Evolutionary conservation across 2,888 invertebrate genomes (phyloP), one percentile per base, ranked within the genome.

Genomic region (Caenorhabditis sulstoni): DNA sequence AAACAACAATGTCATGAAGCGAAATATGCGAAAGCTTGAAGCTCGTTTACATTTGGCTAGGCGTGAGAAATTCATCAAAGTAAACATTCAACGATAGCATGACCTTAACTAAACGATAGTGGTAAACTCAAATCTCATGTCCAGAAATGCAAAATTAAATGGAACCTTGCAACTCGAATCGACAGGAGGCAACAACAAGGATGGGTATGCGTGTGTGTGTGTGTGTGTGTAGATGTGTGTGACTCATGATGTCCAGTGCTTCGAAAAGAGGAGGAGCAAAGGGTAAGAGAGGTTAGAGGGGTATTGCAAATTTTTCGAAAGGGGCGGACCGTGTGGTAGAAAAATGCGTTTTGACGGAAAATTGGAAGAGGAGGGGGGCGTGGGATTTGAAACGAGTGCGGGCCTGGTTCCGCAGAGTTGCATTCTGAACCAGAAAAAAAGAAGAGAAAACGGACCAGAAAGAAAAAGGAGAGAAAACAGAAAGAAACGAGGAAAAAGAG

Each of bases 261-360:
- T 64, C 55, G 57, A 62, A n/a, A n/a, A 29, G 29, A 7, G 55
- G 55, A 67, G 62, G 55, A 57, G 71, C 70, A 70, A 70, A 39
- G 68, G 70, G 53, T 61, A 53, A 20, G 53, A 62, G 62, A 64
- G 71, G 62, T 71, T 62, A 64, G 62, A 71, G 47, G 64, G 73
- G 64, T 73, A 73, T 73, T 73, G 73, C 73, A 73, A 57, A 73
- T 73, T 73, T 71, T 73, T 73, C 73, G 64, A 64, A 58, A 73
- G 50, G 64, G 73, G 64, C 64, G 73, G 64, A 57, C 64, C 61
- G 49, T 39, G 64, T 73, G 71, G 64, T 64, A 73, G 73, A 64
- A 73, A 64, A 73, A 64, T 58, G 73, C 73, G 64, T 73, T 73
- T 73, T 64, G 64, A 73, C 64, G 73, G 73, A 73, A 73, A 73